These are phyloP conservation scores for Stenopsyche tienmushanensis DNA, from an alignment of 1,140 invertebrate species.

Conservation along the genomic window DNA sequence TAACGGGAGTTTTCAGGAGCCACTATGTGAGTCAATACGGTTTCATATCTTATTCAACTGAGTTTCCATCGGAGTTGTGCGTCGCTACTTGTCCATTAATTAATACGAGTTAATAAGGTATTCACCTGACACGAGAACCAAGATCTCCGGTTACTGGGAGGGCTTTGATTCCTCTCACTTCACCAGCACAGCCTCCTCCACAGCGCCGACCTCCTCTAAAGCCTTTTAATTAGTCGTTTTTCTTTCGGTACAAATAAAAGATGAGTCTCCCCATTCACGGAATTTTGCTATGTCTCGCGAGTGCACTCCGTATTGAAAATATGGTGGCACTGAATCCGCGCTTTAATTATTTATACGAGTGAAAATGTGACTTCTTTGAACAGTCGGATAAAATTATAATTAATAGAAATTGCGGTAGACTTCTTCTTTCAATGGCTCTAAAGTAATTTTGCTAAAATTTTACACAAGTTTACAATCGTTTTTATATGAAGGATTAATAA, in stretches of 20 bases:
- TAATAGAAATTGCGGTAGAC: no score
- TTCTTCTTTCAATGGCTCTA: no score
- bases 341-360: no score
- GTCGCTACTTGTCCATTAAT: conserved; percentile 36
- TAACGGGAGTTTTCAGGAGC: no score
- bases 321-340: not conserved
- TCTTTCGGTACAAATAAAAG: conserved; percentile 24
- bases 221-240: conserved; percentile 36
- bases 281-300: conserved; percentile 9
- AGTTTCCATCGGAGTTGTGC: no score
- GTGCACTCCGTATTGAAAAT: conserved; percentile 18
- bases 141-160: not conserved
- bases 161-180: conserved; percentile 19
- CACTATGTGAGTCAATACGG: not conserved
- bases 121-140: conserved; percentile 26
- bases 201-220: conserved; percentile 13
- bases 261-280: conserved; percentile 24
- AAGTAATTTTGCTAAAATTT: no score
- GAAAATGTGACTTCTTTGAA: conserved; percentile 4
- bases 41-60: not conserved
- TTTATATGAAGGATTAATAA: no score
- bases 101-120: conserved; percentile 36
- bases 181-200: not conserved
- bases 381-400: no score
- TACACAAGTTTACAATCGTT: no score